Base-by-base conservation (phyloP, 1,140 invertebrate genomes). In the Centruroides vittatus region DNA sequence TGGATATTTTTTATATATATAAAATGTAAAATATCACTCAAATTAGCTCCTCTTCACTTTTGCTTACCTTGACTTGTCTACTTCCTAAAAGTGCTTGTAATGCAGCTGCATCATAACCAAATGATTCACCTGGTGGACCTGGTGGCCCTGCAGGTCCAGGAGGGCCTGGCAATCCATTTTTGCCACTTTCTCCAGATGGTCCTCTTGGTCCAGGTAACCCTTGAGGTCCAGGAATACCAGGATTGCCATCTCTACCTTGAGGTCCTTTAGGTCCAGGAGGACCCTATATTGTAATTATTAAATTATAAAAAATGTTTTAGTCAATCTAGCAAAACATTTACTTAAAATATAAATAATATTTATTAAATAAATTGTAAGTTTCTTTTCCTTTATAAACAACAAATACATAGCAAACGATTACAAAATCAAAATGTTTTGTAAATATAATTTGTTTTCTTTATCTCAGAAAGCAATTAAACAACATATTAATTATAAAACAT, bases 101-200 rank as follows among this genome's bases (percentile, higher is more conserved):
- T 63, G 83, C 80, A 61, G 84, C 84, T 61, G 82, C 82, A 72
- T 87, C 85, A 68, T 86, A 88, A 9, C 75, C 77, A 60, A 77
- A 72, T n/a, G 75, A 73, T 66, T 80, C 77, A 66, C 81, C 81
- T 13, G 85, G 81, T 35, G 85, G 84, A 53, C 88, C 86, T 62
- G 74, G 65, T 35, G 71, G 74, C 46, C 88, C 88, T 23, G 82
- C 78, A 13, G 76, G 72, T 48, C 88, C 88, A 60, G 78, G 77
- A n/a, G 77, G 71, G 55, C 86, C 86, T 4, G 77, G 73, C 59
- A 80, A 73, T 53, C 74, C 74, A 57, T 63, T 57, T 57, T 60
- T 59, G 48, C 70, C 70, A 34, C 58, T 11, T 35, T 68, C 66
- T 54, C 70, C 70, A 23, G 65, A 59, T 35, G 62, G 56, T 64